Percentiles rank a stretch among this genome's conserved stretches.
Evolutionary conservation across 2,797 vertebrate species (phyloP).

Genomic region (Phataginus tricuspis): DNA sequence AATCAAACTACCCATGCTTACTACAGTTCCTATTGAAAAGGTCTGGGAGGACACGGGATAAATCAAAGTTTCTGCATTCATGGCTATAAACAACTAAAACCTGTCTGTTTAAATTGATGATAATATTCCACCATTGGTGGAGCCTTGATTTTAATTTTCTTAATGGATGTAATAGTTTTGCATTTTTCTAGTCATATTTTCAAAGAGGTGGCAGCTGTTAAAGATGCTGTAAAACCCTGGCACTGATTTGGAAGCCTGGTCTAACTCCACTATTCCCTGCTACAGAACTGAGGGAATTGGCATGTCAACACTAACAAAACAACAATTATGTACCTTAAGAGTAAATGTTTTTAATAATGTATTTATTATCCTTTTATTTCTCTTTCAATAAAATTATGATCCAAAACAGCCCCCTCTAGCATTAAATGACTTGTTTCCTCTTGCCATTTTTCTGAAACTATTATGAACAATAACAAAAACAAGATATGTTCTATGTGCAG

Average conservation of each 20-base stretch:
- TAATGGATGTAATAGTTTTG: not conserved
- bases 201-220: not conserved
- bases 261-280: not conserved
- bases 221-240: not conserved
- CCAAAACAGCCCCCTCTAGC: not conserved
- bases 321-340: not conserved
- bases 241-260: not conserved
- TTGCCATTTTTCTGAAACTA: not conserved
- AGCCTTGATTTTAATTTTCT: constrained; percentile 3
- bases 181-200: not conserved
- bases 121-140: not conserved
- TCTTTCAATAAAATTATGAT: not conserved
- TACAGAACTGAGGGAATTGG: not conserved
- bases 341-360: not conserved
- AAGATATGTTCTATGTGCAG: not conserved
- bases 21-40: constrained; percentile 1
- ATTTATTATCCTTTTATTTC: not conserved
- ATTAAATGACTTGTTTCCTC: not conserved
- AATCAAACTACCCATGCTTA: not conserved
- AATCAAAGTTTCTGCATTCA: not conserved
- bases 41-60: not conserved
- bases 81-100: not conserved
- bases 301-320: not conserved
- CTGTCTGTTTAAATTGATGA: not conserved
- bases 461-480: not conserved